These are phyloP conservation scores for Blera fallax DNA, from an alignment of 2,888 invertebrate species.

Conservation along the genomic window DNA sequence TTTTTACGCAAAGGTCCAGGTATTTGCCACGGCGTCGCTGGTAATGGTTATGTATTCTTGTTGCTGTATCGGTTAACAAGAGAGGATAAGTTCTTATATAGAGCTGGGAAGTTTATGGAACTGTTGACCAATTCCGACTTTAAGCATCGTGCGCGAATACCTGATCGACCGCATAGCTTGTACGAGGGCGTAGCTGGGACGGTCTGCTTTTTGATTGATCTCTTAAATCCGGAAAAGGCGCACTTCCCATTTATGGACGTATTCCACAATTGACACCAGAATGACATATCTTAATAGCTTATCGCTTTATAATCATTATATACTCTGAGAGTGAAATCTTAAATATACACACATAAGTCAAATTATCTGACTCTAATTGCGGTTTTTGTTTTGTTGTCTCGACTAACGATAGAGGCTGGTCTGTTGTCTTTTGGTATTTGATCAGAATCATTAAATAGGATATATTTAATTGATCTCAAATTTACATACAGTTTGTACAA, in stretches of 20 bases:
- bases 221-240: conserved; percentile 88
- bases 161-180: conserved; percentile 91
- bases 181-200: conserved; percentile 94
- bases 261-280: conserved; percentile 75
- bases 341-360: conserved; percentile 46
- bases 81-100: conserved; percentile 87
- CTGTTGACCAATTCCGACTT: conserved; percentile 88
- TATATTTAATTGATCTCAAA: conserved; percentile 13
- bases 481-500: conserved; percentile 58
- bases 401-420: not conserved
- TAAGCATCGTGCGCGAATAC: conserved; percentile 86
- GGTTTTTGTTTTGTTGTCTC: conserved; percentile 1
- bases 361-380: conserved; percentile 26
- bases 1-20: conserved; percentile 93
- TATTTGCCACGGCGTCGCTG: conserved; percentile 93
- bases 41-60: conserved; percentile 91
- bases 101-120: conserved; percentile 89
- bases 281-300: conserved; percentile 32
- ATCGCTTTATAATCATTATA: conserved; percentile 37
- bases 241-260: conserved; percentile 93
- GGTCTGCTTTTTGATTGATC: conserved; percentile 90
- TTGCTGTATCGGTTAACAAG: conserved; percentile 89
- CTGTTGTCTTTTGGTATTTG: not conserved
- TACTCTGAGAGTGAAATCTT: conserved; percentile 54
- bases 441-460: not conserved